phyloP scores from a whole-genome alignment of 2,113 vertebrate genomes.

The Myotis lucifugus region DNA sequence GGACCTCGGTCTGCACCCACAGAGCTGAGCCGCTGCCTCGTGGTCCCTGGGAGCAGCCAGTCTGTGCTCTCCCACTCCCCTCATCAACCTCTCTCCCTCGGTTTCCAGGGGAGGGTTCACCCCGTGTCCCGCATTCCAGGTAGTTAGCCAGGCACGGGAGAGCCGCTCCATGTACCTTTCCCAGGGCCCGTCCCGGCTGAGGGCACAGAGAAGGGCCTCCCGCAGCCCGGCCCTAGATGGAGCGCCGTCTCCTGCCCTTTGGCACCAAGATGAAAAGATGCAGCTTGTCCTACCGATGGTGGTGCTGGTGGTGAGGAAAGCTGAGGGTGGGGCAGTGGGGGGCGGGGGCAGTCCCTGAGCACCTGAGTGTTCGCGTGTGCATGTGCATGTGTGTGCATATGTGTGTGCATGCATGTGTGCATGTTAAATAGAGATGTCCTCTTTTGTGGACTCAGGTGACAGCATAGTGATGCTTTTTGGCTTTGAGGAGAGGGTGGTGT shows the following conservation, averaged over 20 bases:
- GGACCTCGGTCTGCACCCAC: not conserved
- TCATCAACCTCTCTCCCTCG: not conserved
- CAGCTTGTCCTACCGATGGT: too few species aligned
- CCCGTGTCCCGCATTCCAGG: not conserved
- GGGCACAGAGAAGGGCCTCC: too few species aligned
- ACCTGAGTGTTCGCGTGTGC: not conserved
- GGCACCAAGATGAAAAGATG: not conserved
- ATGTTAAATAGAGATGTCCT: too few species aligned
- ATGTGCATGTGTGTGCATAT: too few species aligned
- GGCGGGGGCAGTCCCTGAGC: not conserved
- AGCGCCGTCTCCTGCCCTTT: not conserved
- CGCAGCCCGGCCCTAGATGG: rapidly evolving
- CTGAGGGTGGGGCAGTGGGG: rapidly evolving
- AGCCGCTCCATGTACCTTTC: not conserved
- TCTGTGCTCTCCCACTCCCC: not conserved
- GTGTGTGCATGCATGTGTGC: too few species aligned
- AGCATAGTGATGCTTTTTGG: not conserved
- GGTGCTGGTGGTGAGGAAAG: not conserved
- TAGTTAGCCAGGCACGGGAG: not conserved
- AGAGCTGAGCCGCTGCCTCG: not conserved
- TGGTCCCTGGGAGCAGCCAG: not conserved
- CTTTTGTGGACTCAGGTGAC: too few species aligned
- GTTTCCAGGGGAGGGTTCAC: not conserved
- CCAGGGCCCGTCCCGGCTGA: not conserved
- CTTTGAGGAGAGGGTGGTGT: not conserved